Base-by-base conservation (phyloP, 2,888 invertebrate genomes). In the Hirtodrosophila cameraria region DNA sequence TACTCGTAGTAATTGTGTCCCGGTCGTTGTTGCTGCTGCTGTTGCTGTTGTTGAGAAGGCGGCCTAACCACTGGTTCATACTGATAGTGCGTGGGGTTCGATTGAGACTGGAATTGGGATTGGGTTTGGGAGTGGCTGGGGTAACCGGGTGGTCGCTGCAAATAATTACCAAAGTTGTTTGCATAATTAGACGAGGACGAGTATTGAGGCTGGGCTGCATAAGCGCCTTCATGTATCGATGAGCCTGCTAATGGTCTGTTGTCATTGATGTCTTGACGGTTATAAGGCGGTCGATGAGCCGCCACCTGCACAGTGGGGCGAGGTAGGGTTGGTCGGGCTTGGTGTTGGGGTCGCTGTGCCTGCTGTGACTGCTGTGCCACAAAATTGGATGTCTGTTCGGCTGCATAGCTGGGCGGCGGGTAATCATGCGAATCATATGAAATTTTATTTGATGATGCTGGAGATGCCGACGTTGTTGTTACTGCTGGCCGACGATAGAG, bases 391-490 rank as follows among this genome's bases (percentile, higher is more conserved):
- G 82, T 79, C 38, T 84, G 86, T 33, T 86, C 67, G 9, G 80
- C 60, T 8, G 80, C 74, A 48, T 85, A 86, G 49, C 88, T 89
- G 67, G 89, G 90, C 71, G 89, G 90, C 45, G 89, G 88, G 75
- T 89, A 89, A 77, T 89, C 89, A 75, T 89, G 89, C 52, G 89
- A 89, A 72, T 87, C 88, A 69, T 90, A 90, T 68, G 88, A 90
- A 65, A 90, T 85, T 64, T 75, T 84, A 52, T 81, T 46, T 48
- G 61, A 30, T 11, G 61, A 58, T 39, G 70, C 64, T 53, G 58
- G 39, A 48, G 61, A 43, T 45, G 70, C 57, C 2, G 67, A 36
- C 23, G 42, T 53, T 50, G 28, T 42, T 38, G 75, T 42, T 43
- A 53, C 36, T 28, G 55, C 60, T 12, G 75, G 82, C 45, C 85